Conservation (phyloP, 2,113 vertebrate species). For the Zapus hudsonius region DNA sequence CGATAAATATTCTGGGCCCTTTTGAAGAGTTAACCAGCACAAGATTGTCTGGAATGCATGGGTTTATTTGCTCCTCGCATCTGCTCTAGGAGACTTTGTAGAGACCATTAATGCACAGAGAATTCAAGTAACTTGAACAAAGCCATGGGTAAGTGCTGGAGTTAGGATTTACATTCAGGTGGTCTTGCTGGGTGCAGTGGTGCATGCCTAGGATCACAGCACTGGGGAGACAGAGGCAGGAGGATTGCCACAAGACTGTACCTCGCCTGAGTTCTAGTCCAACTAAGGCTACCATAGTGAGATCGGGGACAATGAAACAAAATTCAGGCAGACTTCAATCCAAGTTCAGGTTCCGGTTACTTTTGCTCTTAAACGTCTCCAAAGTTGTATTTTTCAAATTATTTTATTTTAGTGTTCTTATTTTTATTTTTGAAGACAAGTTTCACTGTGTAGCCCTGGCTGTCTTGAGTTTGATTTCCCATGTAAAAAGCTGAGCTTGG, state of each 20-base stretch:
- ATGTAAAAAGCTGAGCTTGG: too few relatives aligned
- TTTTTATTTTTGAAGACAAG: neutral
- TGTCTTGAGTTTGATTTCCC: neutral
- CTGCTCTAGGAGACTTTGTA: neutral
- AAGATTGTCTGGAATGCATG: neutral
- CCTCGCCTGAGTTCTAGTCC: neutral
- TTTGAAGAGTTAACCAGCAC: constrained; percentile 43
- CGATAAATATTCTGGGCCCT: constrained; percentile 47
- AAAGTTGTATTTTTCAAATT: neutral
- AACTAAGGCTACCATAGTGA: neutral
- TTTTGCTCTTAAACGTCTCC: neutral
- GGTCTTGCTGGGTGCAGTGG: neutral
- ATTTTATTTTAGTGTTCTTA: neutral
- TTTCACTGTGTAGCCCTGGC: neutral
- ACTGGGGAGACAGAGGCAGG: neutral
- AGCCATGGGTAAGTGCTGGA: neutral
- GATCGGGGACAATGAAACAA: neutral
- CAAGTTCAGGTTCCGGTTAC: neutral
- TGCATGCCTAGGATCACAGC: neutral
- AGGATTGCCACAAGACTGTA: neutral
- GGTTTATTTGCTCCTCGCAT: neutral
- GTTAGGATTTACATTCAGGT: neutral
- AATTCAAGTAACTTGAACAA: neutral
- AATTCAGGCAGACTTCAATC: neutral
- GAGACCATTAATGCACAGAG: neutral